These are phyloP conservation scores for Ardeotis arabs DNA, from an alignment of 2,113 vertebrate species.

Conservation along the genomic window DNA sequence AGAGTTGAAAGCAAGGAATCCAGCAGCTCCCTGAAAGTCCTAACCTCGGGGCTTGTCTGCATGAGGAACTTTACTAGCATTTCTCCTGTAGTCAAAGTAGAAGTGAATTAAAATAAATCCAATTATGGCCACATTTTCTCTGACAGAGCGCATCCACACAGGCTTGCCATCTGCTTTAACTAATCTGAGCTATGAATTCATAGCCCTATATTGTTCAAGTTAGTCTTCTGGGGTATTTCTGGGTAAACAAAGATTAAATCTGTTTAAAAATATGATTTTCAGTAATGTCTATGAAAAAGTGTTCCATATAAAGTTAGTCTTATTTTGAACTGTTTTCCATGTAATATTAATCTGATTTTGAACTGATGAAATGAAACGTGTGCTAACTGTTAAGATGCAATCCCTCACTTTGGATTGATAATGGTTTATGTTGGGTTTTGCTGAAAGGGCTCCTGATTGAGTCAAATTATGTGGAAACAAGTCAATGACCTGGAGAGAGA, in stretches of 20 bases:
- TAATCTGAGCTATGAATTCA: slow-evolving; percentile 26
- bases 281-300: not conserved
- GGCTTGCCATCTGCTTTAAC: slow-evolving; percentile 54
- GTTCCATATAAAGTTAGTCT: not conserved
- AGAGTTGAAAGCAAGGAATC: not conserved
- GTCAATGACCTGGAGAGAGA: not conserved
- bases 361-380: not conserved
- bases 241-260: slow-evolving; percentile 43
- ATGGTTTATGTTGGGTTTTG: not conserved
- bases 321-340: not conserved
- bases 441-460: not conserved
- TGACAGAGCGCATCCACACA: not conserved
- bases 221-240: slow-evolving; percentile 24
- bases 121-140: slow-evolving; percentile 14
- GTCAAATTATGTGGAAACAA: not conserved
- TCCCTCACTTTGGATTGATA: not conserved
- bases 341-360: not conserved
- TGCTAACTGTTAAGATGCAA: not conserved
- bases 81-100: slow-evolving; percentile 1
- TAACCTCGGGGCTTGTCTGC: not conserved
- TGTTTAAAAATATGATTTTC: slow-evolving; percentile 5
- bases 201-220: not conserved
- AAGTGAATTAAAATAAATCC: slow-evolving; percentile 50
- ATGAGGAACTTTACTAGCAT: not conserved
- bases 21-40: not conserved